Base-by-base conservation (phyloP, 2,113 vertebrate species). In the Misgurnus anguillicaudatus region DNA sequence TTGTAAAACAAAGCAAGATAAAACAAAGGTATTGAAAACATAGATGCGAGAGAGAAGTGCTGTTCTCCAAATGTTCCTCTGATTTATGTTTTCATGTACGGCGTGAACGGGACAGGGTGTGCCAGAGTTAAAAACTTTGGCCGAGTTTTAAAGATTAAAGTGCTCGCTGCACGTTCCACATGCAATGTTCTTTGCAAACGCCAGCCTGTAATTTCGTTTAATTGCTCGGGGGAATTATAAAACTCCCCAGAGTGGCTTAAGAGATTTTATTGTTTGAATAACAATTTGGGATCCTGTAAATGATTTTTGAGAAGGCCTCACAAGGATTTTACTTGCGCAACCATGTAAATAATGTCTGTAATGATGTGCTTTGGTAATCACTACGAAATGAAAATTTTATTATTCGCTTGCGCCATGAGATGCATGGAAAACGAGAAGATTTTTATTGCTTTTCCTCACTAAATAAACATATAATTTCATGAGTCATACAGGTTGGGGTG, bases 41-140 rank as follows among this genome's bases (percentile, higher is more conserved):
- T 75, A 80, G 86, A 74, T 88, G 86, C 84, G 64, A 70, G 87
- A 86, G 88, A 70, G 87, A 86, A 88, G 85, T 77, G 65, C 78
- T 86, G 79, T 80, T 86, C 77, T 82, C 81, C 80, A 81, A 47
- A 81, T 86, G 80, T 85, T 69, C 61, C 82, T 76, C 80, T 80
- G 70, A 85, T 86, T 86, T 82, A 85, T 72, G 80, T 78, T 86
- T 84, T 82, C 84, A 80, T 55, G 76, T 73, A 70, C 80, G 58
- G 78, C 76, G 71, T 83, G 67, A 85, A 57, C 42, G 62, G 80
- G 77, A 73, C 13, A 57, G 80, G 69, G 60, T 75, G 82, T 82
- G 79, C 57, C 66, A 65, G 51, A 80, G 69, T 45, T 80, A 5
- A 75, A 80, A 70, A 60, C 45, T 16, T 78, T 84, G 82, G 82